Base-by-base conservation (phyloP, 1,140 invertebrate species). In the Microplitis demolitor region DNA sequence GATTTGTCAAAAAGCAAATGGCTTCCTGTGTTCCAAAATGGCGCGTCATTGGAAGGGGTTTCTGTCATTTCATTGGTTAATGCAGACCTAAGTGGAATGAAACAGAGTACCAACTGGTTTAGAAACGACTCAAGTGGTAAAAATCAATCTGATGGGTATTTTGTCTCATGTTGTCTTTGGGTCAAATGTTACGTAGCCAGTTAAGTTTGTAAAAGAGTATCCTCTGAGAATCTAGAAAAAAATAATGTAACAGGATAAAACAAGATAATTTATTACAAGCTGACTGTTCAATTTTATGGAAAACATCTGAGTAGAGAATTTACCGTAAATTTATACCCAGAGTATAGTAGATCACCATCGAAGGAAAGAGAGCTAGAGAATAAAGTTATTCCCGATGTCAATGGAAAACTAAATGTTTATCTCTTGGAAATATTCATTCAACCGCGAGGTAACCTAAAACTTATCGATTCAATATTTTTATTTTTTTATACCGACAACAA, bases 261-360 rank as follows among this genome's bases (percentile, higher is more conserved):
- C 51, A 69, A 64, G 34, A 45, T 45, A 54, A 6, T 6, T 0
- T 16, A 37, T 72, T 24, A 13, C 67, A 8, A 39, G 6, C 0
- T 78, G 70, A 69, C 61, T 78, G 76, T 9, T 54, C 13, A 13
- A 62, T 62, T 62, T 62, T 3, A 62, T 62, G 24, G 24, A 34
- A 62, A 4, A 13, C 16, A 31, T n/a, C 60, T 11, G 60, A 4
- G 11, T 45, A 11, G 39, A 45, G 39, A 45, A 5, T 45, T 45
- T 45, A 45, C 39, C 39, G 39, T 45, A 45, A 45, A 45, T 45
- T 5, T 45, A 45, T 45, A 45, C 5, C 39, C 6, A 9, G 6
- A 11, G 39, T 5, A 11, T 45, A 45, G 39, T 45, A 45, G 39
- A 45, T 45, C 39, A 9, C 11, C 6, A 11, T 45, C 6, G 39